A percentile compares a stretch with the other conserved stretches of the same genome.
Evolutionary conservation across 2,797 vertebrate species (phyloP).

Genomic region (Sebastes elongatus): DNA sequence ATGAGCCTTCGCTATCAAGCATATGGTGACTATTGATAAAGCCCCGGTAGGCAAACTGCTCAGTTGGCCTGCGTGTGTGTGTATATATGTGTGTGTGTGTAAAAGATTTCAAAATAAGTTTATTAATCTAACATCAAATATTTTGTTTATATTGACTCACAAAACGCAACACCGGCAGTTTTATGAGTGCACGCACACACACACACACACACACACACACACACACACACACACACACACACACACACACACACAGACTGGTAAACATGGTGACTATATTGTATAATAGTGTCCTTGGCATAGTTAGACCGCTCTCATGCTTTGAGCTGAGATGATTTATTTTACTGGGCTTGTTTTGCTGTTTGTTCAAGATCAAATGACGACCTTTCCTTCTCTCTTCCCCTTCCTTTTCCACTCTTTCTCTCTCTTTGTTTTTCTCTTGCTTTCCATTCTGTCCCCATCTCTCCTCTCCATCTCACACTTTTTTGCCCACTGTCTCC

Average conservation of each 20-base stretch:
- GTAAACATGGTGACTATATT: slow-evolving; percentile 17
- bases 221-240: background rate
- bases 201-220: background rate
- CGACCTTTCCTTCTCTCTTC: background rate
- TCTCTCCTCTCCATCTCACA: background rate
- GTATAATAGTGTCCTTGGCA: slow-evolving; percentile 49
- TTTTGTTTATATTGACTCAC: slow-evolving; percentile 4
- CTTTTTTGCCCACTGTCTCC: background rate
- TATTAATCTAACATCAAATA: slow-evolving; percentile 29
- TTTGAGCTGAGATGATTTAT: slow-evolving; percentile 39
- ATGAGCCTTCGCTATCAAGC: slow-evolving; percentile 55
- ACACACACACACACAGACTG: background rate
- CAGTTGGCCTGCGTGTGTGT: background rate
- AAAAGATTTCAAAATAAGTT: background rate
- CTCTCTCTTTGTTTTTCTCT: background rate
- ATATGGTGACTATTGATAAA: slow-evolving; percentile 78
- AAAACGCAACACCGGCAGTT: background rate
- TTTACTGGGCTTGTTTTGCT: slow-evolving; percentile 39
- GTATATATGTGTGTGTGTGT: background rate
- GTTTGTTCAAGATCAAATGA: slow-evolving; percentile 50
- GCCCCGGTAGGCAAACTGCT: slow-evolving; percentile 33
- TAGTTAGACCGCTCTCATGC: slow-evolving; percentile 8
- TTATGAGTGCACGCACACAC: background rate
- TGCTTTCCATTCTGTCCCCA: background rate
- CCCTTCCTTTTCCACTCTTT: background rate